Evolutionary conservation across 2,888 invertebrate genomes (phyloP).

Genomic region (Apamea sordens): DNA sequence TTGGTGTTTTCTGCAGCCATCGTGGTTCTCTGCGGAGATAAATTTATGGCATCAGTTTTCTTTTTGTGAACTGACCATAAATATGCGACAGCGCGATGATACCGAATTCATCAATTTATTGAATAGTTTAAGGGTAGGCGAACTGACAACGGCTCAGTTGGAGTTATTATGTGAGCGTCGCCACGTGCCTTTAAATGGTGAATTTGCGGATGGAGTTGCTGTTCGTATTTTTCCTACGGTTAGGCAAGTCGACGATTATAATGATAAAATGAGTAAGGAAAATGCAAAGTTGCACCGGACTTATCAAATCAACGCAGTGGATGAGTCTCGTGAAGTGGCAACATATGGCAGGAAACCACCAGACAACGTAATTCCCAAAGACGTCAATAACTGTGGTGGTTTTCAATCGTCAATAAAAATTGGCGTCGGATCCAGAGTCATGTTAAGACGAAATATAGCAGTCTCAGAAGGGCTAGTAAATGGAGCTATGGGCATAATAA

Average conservation of each 20-base stretch:
- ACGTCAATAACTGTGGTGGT: slow-evolving; percentile 11
- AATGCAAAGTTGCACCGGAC: slow-evolving; percentile 12
- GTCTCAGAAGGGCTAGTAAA: slow-evolving; percentile 24
- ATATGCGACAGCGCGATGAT: slow-evolving; percentile 70
- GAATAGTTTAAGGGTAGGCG: slow-evolving; percentile 65
- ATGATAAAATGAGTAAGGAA: slow-evolving; percentile 27
- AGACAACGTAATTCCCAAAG: not conserved
- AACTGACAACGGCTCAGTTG: slow-evolving; percentile 59
- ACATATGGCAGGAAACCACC: not conserved
- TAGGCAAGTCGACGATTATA: slow-evolving; percentile 15
- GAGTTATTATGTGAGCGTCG: slow-evolving; percentile 60
- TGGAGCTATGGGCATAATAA: slow-evolving; percentile 35
- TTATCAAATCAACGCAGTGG: not conserved
- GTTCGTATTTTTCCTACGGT: slow-evolving; percentile 5
- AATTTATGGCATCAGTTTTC: slow-evolving; percentile 16
- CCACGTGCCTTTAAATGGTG: not conserved
- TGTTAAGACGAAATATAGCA: slow-evolving; percentile 22
- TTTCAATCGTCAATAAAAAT: not conserved
- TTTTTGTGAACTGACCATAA: slow-evolving; percentile 52
- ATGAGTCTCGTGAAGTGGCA: not conserved
- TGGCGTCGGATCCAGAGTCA: slow-evolving; percentile 1
- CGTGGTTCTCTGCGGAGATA: slow-evolving; percentile 19
- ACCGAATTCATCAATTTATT: slow-evolving; percentile 64
- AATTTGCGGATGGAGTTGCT: slow-evolving; percentile 24
- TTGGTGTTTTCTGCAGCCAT: slow-evolving; percentile 1